These are phyloP conservation scores for Pharmacophagus antenor DNA, from an alignment of 2,888 invertebrate genomes.

Conservation along the genomic window DNA sequence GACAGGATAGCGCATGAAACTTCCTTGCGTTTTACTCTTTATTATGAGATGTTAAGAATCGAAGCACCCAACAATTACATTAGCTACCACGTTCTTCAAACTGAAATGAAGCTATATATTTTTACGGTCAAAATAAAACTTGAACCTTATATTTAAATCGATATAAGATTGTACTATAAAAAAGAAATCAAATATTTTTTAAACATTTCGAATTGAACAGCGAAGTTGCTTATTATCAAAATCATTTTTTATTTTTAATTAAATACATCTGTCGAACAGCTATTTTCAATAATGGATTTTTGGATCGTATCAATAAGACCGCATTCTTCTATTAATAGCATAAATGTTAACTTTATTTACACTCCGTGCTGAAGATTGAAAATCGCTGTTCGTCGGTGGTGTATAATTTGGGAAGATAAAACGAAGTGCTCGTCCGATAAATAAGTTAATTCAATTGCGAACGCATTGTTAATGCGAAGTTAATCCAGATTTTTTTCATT, in stretches of 20 bases:
- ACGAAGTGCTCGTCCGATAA: neutral
- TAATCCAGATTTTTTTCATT: conserved; percentile 1
- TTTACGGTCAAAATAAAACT: too few species aligned
- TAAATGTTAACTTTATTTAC: conserved; percentile 10
- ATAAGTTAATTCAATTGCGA: neutral
- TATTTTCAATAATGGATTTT: neutral
- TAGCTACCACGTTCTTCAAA: too few species aligned
- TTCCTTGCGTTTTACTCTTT: too few species aligned
- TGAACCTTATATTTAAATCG: too few species aligned
- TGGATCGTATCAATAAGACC: conserved; percentile 8
- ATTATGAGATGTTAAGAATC: too few species aligned
- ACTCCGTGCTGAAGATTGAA: conserved; percentile 4
- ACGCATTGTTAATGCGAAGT: conserved; percentile 5
- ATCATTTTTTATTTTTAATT: conserved; percentile 16
- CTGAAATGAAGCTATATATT: too few species aligned
- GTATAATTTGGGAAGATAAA: conserved; percentile 12
- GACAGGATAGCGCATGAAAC: too few species aligned
- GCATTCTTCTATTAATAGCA: neutral
- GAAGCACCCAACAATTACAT: too few species aligned
- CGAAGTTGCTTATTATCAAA: conserved; percentile 5
- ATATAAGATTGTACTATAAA: too few species aligned
- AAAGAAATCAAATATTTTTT: too few species aligned
- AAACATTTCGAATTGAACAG: too few species aligned
- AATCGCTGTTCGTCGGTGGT: neutral
- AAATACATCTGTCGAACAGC: conserved; percentile 4